A percentile compares a stretch with the other conserved stretches of the same genome.
phyloP scores from a whole-genome alignment of 2,888 invertebrate genomes.

The Agrochola macilenta region DNA sequence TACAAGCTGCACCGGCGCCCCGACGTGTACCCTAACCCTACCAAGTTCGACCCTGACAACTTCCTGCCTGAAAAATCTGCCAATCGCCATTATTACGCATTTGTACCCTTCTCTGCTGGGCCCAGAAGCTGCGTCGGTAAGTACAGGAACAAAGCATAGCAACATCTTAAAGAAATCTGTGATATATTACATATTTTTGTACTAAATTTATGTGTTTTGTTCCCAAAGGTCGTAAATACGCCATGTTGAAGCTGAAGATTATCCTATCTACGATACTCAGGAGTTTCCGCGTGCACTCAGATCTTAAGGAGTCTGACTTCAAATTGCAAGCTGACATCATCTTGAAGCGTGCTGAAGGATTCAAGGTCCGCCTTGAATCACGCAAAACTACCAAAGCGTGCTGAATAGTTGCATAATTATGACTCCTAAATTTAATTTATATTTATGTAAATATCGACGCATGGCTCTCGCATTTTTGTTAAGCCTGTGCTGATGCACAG shows the following conservation, averaged over 20 bases:
- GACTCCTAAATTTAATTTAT: constrained; percentile 49
- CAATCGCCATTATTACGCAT: constrained; percentile 95
- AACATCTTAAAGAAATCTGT: not conserved
- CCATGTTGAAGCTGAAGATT: constrained; percentile 95
- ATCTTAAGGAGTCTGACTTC: constrained; percentile 93
- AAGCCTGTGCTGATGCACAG: constrained; percentile 78
- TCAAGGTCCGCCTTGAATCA: constrained; percentile 93
- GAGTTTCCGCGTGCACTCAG: constrained; percentile 93
- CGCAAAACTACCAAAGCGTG: constrained; percentile 89
- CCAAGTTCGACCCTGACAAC: constrained; percentile 95
- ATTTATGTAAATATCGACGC: constrained; percentile 59
- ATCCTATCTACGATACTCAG: constrained; percentile 94
- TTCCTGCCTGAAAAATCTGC: constrained; percentile 95
- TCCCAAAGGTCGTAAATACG: constrained; percentile 94
- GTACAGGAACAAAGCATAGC: constrained; percentile 69
- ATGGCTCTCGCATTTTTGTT: constrained; percentile 58
- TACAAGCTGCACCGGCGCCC: constrained; percentile 93
- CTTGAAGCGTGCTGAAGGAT: constrained; percentile 94
- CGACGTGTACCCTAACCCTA: constrained; percentile 94
- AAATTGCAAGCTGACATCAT: constrained; percentile 94
- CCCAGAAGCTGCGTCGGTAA: constrained; percentile 95
- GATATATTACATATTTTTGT: not conserved
- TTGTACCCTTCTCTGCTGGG: constrained; percentile 95
- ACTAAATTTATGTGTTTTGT: constrained; percentile 31
- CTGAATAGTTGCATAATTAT: constrained; percentile 60